These are phyloP conservation scores for Polydrusus pterygomalis DNA, from an alignment of 2,888 invertebrate genomes.

Conservation along the genomic window DNA sequence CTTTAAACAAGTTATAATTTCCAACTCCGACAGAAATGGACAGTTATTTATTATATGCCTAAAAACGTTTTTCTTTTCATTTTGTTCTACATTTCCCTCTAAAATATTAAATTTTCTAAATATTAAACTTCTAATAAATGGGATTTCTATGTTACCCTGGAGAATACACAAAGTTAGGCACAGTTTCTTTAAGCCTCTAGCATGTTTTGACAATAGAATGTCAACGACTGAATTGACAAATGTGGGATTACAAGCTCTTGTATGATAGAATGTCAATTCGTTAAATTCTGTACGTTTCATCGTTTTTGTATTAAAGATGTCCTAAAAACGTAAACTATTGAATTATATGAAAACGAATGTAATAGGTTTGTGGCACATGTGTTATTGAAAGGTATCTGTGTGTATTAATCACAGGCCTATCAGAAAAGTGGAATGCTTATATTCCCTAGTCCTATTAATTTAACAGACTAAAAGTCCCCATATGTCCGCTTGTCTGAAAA, in stretches of 20 bases:
- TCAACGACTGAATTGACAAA: conserved; percentile 53
- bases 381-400: too few species aligned
- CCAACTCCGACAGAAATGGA: conserved; percentile 51
- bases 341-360: neutral
- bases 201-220: conserved; percentile 58
- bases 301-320: conserved; percentile 40
- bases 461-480: too few species aligned
- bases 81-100: conserved; percentile 50
- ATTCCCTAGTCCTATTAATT: too few species aligned
- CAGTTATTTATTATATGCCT: conserved; percentile 55
- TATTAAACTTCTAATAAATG: conserved; percentile 51
- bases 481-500: too few species aligned
- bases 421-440: too few species aligned
- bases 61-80: conserved; percentile 53
- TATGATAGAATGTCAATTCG: conserved; percentile 53
- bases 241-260: conserved; percentile 47
- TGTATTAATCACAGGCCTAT: too few species aligned
- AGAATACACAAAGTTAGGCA: conserved; percentile 59
- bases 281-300: conserved; percentile 52
- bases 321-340: conserved; percentile 45
- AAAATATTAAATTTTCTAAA: conserved; percentile 57
- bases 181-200: conserved; percentile 57
- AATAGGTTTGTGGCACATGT: too few species aligned
- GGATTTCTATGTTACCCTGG: conserved; percentile 58
- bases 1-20: conserved; percentile 52